phyloP scores from a whole-genome alignment of 2,113 vertebrate genomes.

The Cranoglanis bouderius region DNA sequence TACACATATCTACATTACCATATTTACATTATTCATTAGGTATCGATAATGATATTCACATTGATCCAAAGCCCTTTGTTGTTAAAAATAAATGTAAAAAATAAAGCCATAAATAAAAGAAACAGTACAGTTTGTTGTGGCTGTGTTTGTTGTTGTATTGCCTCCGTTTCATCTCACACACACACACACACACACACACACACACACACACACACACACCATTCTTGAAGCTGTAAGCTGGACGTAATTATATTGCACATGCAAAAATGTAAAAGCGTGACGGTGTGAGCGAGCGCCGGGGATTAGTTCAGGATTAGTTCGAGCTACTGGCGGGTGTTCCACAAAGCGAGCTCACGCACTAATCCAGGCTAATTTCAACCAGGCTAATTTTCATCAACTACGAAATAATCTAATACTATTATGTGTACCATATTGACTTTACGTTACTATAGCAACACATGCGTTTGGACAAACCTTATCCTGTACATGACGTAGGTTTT shows the following conservation, averaged over 20 bases:
- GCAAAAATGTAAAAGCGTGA: slow-evolving; percentile 3
- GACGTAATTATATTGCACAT: slow-evolving; percentile 50
- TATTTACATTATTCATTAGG: slow-evolving; percentile 72
- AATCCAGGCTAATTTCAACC: not conserved
- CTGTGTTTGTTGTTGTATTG: slow-evolving; percentile 55
- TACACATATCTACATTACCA: slow-evolving; percentile 55
- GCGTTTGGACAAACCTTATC: not conserved
- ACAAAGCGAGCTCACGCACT: not conserved
- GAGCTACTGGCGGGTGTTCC: too few relatives aligned
- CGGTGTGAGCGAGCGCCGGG: not conserved
- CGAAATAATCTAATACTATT: not conserved
- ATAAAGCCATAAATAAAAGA: slow-evolving; percentile 54
- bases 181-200: slow-evolving; percentile 24
- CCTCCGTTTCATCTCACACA: slow-evolving; percentile 43
- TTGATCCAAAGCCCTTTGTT: slow-evolving; percentile 72
- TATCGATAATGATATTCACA: slow-evolving; percentile 60
- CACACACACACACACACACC: slow-evolving; percentile 6
- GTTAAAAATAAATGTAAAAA: slow-evolving; percentile 30
- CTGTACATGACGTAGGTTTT: not conserved
- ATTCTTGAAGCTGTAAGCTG: slow-evolving; percentile 27
- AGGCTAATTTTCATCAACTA: not conserved
- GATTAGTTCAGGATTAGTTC: not conserved
- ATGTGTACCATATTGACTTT: not conserved
- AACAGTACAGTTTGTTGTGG: slow-evolving; percentile 61
- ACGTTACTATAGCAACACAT: not conserved